A percentile compares a stretch with the other conserved stretches of the same genome.
Conservation (phyloP, 2,797 vertebrate genomes). For the Atherinosoma microstoma region DNA sequence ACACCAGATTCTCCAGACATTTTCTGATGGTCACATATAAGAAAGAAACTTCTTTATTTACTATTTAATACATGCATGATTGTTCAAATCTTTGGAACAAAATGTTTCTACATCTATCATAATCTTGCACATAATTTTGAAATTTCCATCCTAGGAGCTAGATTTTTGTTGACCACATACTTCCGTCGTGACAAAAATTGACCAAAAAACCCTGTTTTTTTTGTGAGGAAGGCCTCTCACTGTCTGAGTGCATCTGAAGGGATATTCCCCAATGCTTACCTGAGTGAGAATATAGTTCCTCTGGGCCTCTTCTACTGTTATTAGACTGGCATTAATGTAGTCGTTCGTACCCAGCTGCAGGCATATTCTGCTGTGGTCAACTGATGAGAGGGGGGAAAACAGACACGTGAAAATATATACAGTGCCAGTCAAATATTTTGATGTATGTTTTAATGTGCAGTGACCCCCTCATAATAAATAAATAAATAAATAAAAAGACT, state of each 20-base stretch:
- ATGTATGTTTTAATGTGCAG: background rate
- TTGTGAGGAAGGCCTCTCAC: too few relatives aligned
- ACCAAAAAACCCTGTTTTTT: background rate
- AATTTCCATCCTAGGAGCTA: background rate
- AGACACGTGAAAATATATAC: conserved; percentile 22
- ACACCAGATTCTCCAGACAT: background rate
- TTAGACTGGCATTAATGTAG: conserved; percentile 98
- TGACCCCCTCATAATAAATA: background rate
- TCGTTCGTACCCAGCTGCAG: conserved; percentile 92
- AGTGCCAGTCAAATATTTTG: background rate
- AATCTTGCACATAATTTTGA: background rate
- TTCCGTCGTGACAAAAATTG: background rate
- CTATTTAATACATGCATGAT: background rate
- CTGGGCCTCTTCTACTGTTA: conserved; percentile 94
- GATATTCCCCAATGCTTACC: conserved; percentile 78
- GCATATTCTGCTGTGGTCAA: conserved; percentile 98
- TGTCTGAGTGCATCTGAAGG: background rate
- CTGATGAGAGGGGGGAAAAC: conserved; percentile 74
- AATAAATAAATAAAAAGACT: too few relatives aligned
- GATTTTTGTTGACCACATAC: background rate
- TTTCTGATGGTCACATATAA: background rate
- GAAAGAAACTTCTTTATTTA: background rate
- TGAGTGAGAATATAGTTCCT: conserved; percentile 99
- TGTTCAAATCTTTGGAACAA: background rate
- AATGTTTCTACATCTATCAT: background rate